Conservation (phyloP, 1,140 invertebrate species). For the Nautilus pompilius region DNA sequence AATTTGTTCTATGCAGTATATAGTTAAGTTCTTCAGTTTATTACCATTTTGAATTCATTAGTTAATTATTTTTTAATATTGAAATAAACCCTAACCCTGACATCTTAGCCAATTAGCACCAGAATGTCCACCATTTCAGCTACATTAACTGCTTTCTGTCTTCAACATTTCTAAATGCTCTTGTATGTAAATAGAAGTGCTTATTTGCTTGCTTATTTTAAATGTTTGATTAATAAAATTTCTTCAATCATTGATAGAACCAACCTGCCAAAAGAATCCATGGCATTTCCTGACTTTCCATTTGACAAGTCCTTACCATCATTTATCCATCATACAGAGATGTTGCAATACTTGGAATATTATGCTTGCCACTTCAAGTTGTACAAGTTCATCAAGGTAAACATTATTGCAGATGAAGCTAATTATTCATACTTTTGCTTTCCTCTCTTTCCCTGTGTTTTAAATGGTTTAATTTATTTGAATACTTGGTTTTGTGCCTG, state of each 20-base stretch:
- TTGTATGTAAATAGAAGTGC: background rate
- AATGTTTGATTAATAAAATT: background rate
- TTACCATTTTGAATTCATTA: no score
- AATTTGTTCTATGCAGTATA: no score
- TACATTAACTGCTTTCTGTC: no score
- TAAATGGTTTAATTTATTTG: background rate
- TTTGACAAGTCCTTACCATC: slow-evolving; percentile 65
- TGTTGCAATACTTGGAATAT: slow-evolving; percentile 73
- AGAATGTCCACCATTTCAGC: no score
- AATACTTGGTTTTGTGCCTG: no score
- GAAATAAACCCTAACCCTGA: no score
- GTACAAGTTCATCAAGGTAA: slow-evolving; percentile 66
- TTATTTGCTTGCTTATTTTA: background rate
- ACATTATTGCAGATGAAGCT: background rate
- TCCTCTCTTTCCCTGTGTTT: background rate
- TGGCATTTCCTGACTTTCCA: slow-evolving; percentile 78
- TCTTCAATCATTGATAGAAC: slow-evolving; percentile 66
- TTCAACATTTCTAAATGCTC: no score
- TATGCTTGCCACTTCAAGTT: slow-evolving; percentile 73
- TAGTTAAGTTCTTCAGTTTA: no score
- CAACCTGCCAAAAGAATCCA: slow-evolving; percentile 82
- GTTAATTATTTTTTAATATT: no score
- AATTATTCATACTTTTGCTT: background rate
- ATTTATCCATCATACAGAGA: slow-evolving; percentile 74
- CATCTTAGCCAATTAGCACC: no score